Conservation (phyloP, 2,888 invertebrate genomes). For the Aspidiotus destructor region DNA sequence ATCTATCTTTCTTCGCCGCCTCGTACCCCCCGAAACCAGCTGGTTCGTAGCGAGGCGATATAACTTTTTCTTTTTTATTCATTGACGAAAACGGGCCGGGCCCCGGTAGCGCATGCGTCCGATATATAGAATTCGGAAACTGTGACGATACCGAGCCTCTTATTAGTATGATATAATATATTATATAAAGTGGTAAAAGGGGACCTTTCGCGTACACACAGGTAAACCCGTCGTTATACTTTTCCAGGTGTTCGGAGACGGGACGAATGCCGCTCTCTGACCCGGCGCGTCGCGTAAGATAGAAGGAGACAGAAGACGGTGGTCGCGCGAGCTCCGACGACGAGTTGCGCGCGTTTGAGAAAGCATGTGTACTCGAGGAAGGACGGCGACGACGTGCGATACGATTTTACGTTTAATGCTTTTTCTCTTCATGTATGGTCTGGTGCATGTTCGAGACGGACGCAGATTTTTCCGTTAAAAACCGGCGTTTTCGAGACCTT, state of each 20-base stretch:
- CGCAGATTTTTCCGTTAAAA: conserved; percentile 25
- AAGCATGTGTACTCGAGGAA: not conserved
- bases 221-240: conserved; percentile 26
- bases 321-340: not conserved
- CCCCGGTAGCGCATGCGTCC: not conserved
- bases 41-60: too few relatives aligned
- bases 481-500: conserved; percentile 8
- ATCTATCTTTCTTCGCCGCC: not conserved
- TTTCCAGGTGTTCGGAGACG: conserved; percentile 23
- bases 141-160: conserved; percentile 10
- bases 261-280: not conserved
- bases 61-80: too few relatives aligned
- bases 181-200: not conserved
- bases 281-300: not conserved
- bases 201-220: not conserved
- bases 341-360: conserved; percentile 25
- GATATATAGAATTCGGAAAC: not conserved
- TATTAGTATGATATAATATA: not conserved
- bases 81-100: not conserved
- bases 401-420: conserved; percentile 27
- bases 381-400: conserved; percentile 21
- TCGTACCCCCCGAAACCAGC: not conserved
- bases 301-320: not conserved
- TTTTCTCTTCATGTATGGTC: conserved; percentile 13
- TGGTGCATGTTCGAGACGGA: conserved; percentile 20